Base-by-base conservation (phyloP, 2,113 vertebrate genomes). In the Halcyon malimbica region DNA sequence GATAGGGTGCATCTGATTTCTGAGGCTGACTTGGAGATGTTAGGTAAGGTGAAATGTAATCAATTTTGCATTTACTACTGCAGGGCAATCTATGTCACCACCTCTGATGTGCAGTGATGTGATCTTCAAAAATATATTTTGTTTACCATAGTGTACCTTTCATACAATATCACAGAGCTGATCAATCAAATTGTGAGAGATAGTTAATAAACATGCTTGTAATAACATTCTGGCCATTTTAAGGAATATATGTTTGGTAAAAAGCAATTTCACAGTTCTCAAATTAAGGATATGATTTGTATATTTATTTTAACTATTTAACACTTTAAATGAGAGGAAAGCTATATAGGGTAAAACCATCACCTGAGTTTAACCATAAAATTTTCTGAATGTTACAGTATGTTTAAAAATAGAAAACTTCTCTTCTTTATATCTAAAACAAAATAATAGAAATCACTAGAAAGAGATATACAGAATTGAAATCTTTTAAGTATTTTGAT, bases 81-180 rank as follows among this genome's bases (percentile, higher is more conserved):
- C 48, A 77, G 89, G 68, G 87, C 35, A 86, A 42, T 80, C 57
- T 67, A 1, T 91, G 76, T 68, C 89, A 95, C 35, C 91, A 78
- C 5, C 42, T 91, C 76, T 81, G 41, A 74, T 51, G 17, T 37
- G 50, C 44, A 88, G 50, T 48, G 53, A 73, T 67, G 13, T 39
- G 67, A 63, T 92, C 83, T 90, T 76, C 81, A 91, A 46, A 95
- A 95, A 85, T 79, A 21, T 31, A 76, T 96, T 94, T 88, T 93
- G 69, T 82, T 64, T 78, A 77, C 51, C 64, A 87, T 51, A 70
- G 23, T 60, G 44, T 68, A 64, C 50, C 57, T 96, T 96, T 96
- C 85, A 89, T 65, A 73, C 35, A 87, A 5, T 48, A 89, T 85
- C 78, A 62, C 82, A 77, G 76, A 89, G 20, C 59, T 93, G 65